A percentile compares a stretch with the other conserved stretches of the same genome.
These are phyloP conservation scores for Thaleichthys pacificus DNA, from an alignment of 2,797 vertebrate genomes.

Conservation along the genomic window DNA sequence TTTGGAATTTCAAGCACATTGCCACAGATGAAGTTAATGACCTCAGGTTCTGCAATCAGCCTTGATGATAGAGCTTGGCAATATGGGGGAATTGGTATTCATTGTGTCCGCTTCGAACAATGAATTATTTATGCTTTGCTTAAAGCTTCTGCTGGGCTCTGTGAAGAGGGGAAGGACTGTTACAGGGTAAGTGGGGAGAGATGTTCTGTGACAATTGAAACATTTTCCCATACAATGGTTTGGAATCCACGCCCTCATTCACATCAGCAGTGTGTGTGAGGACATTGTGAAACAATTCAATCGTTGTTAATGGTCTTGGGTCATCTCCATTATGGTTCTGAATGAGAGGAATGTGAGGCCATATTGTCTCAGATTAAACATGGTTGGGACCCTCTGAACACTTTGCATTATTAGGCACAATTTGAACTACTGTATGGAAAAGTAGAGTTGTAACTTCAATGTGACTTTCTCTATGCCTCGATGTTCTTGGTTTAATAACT, in stretches of 20 bases:
- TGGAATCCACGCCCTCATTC: slow-evolving; percentile 5
- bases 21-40: slow-evolving; percentile 53
- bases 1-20: slow-evolving; percentile 53
- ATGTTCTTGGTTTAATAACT: too few species aligned
- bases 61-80: slow-evolving; percentile 65
- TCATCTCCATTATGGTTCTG: slow-evolving; percentile 2
- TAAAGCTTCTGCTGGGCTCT: slow-evolving; percentile 51
- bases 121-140: slow-evolving; percentile 79
- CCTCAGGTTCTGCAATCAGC: slow-evolving; percentile 57
- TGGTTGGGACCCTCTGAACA: neutral
- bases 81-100: slow-evolving; percentile 63
- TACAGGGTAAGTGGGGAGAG: slow-evolving; percentile 36
- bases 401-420: neutral
- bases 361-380: slow-evolving; percentile 6
- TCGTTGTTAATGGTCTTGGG: neutral
- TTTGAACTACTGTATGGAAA: neutral
- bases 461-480: neutral
- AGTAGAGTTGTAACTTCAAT: neutral
- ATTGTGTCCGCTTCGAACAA: slow-evolving; percentile 65
- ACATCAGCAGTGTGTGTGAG: slow-evolving; percentile 13
- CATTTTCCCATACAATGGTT: too few species aligned
- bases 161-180: slow-evolving; percentile 21
- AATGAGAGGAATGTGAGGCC: neutral
- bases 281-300: neutral
- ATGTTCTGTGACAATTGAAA: slow-evolving; percentile 19